Conservation (phyloP, 2,888 invertebrate species). For the Stictocephala bisonia region DNA sequence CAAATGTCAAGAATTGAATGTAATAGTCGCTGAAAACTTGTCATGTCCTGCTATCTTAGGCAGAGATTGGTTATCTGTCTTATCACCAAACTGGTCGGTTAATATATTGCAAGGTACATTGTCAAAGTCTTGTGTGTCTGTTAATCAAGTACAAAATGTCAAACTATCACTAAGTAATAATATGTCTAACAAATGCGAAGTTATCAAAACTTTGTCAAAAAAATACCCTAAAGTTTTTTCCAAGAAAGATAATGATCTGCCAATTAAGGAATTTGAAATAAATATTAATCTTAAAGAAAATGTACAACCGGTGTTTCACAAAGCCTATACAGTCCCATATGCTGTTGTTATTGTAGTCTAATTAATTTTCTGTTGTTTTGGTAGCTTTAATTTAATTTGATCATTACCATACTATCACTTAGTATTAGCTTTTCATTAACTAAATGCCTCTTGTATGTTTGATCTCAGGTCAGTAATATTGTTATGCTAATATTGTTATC, state of each 20-base stretch:
- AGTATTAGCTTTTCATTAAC: too few relatives aligned
- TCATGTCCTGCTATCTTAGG: slow-evolving; percentile 4
- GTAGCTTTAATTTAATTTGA: too few relatives aligned
- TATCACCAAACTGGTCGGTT: neutral
- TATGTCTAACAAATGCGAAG: neutral
- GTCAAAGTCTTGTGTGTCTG: neutral
- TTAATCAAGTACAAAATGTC: too few relatives aligned
- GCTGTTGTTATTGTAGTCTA: too few relatives aligned
- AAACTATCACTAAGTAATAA: too few relatives aligned
- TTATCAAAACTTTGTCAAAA: neutral
- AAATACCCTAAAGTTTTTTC: neutral
- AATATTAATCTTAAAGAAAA: slow-evolving; percentile 1
- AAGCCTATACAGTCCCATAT: too few relatives aligned
- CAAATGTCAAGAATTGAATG: neutral
- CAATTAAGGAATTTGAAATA: neutral
- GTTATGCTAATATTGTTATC: too few relatives aligned
- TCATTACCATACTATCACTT: too few relatives aligned
- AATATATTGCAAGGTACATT: neutral
- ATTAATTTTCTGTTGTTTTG: too few relatives aligned
- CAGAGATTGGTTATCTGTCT: slow-evolving; percentile 4
- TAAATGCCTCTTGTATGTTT: too few relatives aligned
- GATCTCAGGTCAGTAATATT: too few relatives aligned
- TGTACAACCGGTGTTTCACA: neutral
- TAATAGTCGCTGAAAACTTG: neutral
- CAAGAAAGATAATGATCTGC: neutral